Conservation (phyloP, 2,797 vertebrate genomes). For the Amniataba percoides region DNA sequence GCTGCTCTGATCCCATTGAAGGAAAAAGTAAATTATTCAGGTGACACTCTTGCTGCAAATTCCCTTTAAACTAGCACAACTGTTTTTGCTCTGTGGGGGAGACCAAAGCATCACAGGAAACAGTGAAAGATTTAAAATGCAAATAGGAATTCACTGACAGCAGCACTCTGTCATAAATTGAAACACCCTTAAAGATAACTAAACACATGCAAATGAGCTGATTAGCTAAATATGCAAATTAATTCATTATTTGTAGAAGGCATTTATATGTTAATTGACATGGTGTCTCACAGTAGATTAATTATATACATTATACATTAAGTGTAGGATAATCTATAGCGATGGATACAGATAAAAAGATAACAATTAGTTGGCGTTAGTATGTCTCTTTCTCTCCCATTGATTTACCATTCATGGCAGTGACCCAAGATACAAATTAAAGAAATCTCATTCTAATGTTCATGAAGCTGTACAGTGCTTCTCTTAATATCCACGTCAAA, state of each 20-base stretch:
- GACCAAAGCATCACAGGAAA: slow-evolving; percentile 21
- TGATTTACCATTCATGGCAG: slow-evolving; percentile 60
- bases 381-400: slow-evolving; percentile 44
- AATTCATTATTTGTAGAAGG: slow-evolving; percentile 71
- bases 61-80: slow-evolving; percentile 38
- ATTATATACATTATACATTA: slow-evolving; percentile 70
- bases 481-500: slow-evolving; percentile 57
- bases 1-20: slow-evolving; percentile 70
- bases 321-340: slow-evolving; percentile 65
- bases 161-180: slow-evolving; percentile 64
- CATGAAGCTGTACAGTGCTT: slow-evolving; percentile 47
- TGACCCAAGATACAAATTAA: slow-evolving; percentile 64
- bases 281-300: slow-evolving; percentile 58
- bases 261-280: slow-evolving; percentile 81
- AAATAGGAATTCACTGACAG: slow-evolving; percentile 66
- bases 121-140: slow-evolving; percentile 65
- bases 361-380: slow-evolving; percentile 62
- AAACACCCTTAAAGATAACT: slow-evolving; percentile 75
- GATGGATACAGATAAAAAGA: slow-evolving; percentile 67
- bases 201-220: slow-evolving; percentile 82
- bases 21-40: slow-evolving; percentile 81
- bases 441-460: slow-evolving; percentile 58
- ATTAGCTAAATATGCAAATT: slow-evolving; percentile 76
- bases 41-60: slow-evolving; percentile 62
- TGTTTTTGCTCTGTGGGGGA: slow-evolving; percentile 33